Percentiles rank a stretch among this genome's conserved stretches.
phyloP scores from a whole-genome alignment of 2,797 vertebrate genomes.

The Urophycis tenuis region DNA sequence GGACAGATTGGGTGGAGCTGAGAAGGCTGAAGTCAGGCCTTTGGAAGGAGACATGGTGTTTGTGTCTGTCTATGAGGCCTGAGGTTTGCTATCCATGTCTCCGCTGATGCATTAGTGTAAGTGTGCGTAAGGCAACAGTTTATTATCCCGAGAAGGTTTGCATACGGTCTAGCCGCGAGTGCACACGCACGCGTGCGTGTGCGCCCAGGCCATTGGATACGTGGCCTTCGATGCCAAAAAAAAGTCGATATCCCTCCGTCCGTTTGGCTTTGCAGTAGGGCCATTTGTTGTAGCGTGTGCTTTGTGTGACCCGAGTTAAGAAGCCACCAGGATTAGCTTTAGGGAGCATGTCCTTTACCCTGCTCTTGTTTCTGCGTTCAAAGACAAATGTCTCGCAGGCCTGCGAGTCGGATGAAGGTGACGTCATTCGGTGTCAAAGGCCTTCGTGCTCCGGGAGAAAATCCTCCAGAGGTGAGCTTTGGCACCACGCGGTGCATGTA shows the following conservation, averaged over 20 bases:
- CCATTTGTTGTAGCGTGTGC: not conserved
- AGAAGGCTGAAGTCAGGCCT: conserved; percentile 2
- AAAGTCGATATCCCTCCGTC: not conserved
- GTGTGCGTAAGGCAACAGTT: not conserved
- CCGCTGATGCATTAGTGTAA: not conserved
- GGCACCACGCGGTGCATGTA: not conserved
- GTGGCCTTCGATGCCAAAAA: too few relatives aligned
- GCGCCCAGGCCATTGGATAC: not conserved
- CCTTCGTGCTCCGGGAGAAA: conserved; percentile 80
- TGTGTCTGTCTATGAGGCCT: not conserved
- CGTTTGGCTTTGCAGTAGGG: not conserved
- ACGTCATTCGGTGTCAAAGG: conserved; percentile 68
- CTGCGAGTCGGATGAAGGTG: conserved; percentile 72
- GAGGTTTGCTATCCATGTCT: not conserved
- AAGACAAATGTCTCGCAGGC: conserved; percentile 32
- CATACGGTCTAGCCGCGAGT: too few relatives aligned
- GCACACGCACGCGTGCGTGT: too few relatives aligned
- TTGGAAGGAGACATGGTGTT: not conserved
- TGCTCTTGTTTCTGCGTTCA: conserved; percentile 14
- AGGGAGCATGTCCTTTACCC: not conserved
- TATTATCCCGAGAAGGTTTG: too few relatives aligned
- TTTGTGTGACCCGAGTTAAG: not conserved
- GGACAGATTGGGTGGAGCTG: conserved; percentile 20
- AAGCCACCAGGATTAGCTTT: too few relatives aligned
- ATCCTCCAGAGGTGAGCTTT: conserved; percentile 79